phyloP scores from a whole-genome alignment of 2,888 invertebrate species.

The Eurytoma adleriae region DNA sequence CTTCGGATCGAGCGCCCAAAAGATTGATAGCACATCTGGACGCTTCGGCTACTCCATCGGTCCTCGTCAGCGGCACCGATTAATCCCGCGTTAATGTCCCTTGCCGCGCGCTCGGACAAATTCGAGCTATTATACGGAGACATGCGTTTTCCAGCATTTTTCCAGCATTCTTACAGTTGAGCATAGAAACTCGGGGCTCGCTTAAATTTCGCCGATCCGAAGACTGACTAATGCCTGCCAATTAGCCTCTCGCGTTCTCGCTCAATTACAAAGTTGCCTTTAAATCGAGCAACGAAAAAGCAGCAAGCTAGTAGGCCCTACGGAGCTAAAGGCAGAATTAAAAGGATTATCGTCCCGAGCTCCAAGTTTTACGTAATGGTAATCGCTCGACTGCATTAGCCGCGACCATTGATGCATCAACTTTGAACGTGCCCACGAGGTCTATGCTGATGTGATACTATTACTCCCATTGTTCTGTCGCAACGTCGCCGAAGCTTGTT shows the following conservation, averaged over 20 bases:
- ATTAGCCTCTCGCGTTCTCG: not conserved
- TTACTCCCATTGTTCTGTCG: conserved; percentile 58
- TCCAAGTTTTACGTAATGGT: conserved; percentile 52
- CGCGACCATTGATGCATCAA: conserved; percentile 55
- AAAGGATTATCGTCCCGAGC: conserved; percentile 22
- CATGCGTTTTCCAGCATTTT: conserved; percentile 9
- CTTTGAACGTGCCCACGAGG: conserved; percentile 44
- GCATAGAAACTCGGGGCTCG: not conserved
- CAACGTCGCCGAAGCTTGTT: conserved; percentile 52
- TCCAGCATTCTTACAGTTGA: not conserved
- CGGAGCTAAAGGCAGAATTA: conserved; percentile 1
- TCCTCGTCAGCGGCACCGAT: not conserved
- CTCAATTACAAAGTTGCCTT: no score
- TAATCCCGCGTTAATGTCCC: conserved; percentile 24
- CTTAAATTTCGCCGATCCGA: not conserved
- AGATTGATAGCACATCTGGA: conserved; percentile 17
- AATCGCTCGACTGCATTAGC: conserved; percentile 43
- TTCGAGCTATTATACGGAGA: conserved; percentile 22
- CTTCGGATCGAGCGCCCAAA: not conserved
- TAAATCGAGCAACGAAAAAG: not conserved
- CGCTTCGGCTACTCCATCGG: not conserved
- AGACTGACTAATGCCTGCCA: not conserved
- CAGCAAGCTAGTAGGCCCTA: not conserved
- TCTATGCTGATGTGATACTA: conserved; percentile 54
- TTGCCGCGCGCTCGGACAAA: conserved; percentile 29